phyloP scores from a whole-genome alignment of 2,113 vertebrate genomes.

The Noturus placidus region DNA sequence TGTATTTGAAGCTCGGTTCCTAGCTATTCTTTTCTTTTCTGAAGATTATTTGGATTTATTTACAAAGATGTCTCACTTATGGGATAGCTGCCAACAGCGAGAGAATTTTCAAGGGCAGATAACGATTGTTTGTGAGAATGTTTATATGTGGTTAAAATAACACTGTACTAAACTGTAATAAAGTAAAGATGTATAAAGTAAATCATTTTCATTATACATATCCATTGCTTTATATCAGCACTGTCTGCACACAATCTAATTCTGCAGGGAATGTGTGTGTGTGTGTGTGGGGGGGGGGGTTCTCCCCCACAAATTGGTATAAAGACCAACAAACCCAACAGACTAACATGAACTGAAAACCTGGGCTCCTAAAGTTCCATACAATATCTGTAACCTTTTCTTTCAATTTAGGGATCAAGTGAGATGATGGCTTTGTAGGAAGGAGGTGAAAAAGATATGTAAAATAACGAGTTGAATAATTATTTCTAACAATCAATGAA shows the following conservation, averaged over 20 bases:
- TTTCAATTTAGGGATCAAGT: not conserved
- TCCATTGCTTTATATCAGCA: not conserved
- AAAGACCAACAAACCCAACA: not conserved
- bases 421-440: not conserved
- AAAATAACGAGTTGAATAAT: not conserved
- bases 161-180: not conserved
- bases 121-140: not conserved
- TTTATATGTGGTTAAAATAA: not conserved
- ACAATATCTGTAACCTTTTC: not conserved
- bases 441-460: not conserved
- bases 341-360: not conserved
- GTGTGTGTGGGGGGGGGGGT: not conserved
- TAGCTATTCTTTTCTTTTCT: not conserved
- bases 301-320: no score
- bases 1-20: not conserved
- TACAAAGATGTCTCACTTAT: not conserved
- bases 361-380: not conserved
- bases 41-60: not conserved
- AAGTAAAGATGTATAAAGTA: not conserved
- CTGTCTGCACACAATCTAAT: not conserved
- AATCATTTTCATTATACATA: not conserved
- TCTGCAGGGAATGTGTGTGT: not conserved
- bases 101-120: conserved; percentile 1
- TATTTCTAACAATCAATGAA: not conserved
- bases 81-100: not conserved